phyloP scores from a whole-genome alignment of 2,113 vertebrate species.

The Hyla sarda region DNA sequence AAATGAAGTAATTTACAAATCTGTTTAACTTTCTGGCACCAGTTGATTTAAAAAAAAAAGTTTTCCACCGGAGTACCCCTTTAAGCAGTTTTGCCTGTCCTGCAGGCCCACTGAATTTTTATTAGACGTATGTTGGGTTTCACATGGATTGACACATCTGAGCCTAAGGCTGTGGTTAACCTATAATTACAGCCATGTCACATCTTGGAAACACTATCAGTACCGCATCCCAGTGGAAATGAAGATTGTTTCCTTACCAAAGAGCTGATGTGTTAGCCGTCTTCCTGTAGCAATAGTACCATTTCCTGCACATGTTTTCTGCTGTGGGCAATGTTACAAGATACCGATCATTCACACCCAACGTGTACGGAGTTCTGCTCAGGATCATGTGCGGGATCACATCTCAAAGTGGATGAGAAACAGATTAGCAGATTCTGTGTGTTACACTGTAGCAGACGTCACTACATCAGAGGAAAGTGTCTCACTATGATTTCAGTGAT shows the following conservation, averaged over 20 bases:
- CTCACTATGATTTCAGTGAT: neutral
- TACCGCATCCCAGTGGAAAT: constrained; percentile 85
- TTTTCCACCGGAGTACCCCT: too few species aligned
- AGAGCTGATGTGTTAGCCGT: constrained; percentile 85
- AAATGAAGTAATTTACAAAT: too few species aligned
- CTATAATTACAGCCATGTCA: constrained; percentile 90
- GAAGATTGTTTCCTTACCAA: constrained; percentile 76
- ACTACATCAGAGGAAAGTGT: neutral
- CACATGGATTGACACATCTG: constrained; percentile 80
- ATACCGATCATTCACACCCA: constrained; percentile 61
- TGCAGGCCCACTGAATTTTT: constrained; percentile 76
- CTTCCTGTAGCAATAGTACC: constrained; percentile 88
- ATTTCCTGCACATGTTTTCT: constrained; percentile 90
- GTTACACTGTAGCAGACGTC: neutral
- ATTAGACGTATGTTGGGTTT: constrained; percentile 74
- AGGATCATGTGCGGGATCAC: constrained; percentile 54
- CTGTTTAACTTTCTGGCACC: too few species aligned
- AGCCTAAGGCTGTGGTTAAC: constrained; percentile 95
- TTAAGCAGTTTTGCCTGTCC: constrained; percentile 58
- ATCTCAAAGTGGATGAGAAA: constrained; percentile 62
- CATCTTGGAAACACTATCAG: constrained; percentile 86
- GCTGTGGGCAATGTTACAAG: constrained; percentile 76
- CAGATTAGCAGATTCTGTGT: constrained; percentile 52
- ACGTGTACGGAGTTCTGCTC: constrained; percentile 21
- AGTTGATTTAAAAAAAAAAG: too few species aligned